Percentiles rank a stretch among this genome's conserved stretches.
Evolutionary conservation across 2,888 invertebrate genomes (phyloP).

Genomic region (Mactromeris polynyma): DNA sequence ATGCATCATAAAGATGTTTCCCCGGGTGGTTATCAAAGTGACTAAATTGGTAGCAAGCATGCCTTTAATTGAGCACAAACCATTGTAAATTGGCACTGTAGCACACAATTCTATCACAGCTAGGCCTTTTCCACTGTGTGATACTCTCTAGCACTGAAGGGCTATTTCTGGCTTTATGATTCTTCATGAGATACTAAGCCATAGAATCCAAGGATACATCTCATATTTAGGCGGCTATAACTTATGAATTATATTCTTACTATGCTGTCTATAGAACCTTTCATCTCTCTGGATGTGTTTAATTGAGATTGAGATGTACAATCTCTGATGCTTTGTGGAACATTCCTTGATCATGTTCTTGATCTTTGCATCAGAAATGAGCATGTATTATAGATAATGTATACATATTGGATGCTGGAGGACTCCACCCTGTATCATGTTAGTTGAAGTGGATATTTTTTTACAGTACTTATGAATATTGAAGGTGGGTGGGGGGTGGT

Average conservation of each 20-base stretch:
- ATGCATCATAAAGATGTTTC: neutral
- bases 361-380: neutral
- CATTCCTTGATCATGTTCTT: neutral
- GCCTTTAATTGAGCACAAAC: neutral
- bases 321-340: neutral
- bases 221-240: neutral
- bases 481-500: neutral
- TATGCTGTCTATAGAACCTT: neutral
- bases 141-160: neutral
- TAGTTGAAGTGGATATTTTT: too few relatives aligned
- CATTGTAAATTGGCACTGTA: neutral
- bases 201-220: neutral
- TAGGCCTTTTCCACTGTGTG: neutral
- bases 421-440: neutral
- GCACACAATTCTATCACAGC: neutral
- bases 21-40: neutral
- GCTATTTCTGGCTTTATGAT: neutral
- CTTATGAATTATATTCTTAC: neutral
- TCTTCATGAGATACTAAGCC: neutral
- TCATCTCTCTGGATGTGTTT: neutral
- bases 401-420: neutral
- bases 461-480: neutral
- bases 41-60: neutral
- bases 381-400: neutral
- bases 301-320: constrained; percentile 2